These are phyloP conservation scores for Chiloscyllium plagiosum DNA, from an alignment of 2,113 vertebrate genomes.

Conservation along the genomic window DNA sequence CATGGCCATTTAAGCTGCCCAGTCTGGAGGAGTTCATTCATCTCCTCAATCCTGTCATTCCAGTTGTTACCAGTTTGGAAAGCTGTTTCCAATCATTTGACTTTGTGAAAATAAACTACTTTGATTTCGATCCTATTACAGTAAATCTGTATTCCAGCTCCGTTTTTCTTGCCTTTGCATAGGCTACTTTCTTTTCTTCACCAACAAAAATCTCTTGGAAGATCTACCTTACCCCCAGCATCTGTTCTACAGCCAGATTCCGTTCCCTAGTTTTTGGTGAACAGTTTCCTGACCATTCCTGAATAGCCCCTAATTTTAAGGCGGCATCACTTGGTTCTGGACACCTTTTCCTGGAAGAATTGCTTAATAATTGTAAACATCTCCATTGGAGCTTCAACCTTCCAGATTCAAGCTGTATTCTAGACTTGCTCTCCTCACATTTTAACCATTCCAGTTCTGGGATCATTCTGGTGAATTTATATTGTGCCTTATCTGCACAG, in stretches of 20 bases:
- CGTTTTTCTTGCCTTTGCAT: background rate
- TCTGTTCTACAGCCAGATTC: too few relatives aligned
- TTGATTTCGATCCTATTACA: background rate
- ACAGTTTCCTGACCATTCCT: too few relatives aligned
- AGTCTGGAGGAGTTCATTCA: too few relatives aligned
- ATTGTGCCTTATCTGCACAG: background rate
- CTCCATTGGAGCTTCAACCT: background rate
- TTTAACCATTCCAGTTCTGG: background rate
- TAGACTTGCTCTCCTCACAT: background rate
- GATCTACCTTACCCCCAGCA: too few relatives aligned
- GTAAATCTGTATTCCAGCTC: background rate
- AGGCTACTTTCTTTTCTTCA: background rate
- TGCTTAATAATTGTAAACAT: background rate
- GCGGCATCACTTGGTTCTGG: too few relatives aligned
- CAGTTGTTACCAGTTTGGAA: too few relatives aligned
- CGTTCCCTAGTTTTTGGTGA: too few relatives aligned
- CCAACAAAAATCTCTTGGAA: background rate
- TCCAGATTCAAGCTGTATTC: background rate
- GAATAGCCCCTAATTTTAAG: too few relatives aligned
- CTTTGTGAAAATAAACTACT: background rate
- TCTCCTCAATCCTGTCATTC: too few relatives aligned
- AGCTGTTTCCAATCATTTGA: too few relatives aligned
- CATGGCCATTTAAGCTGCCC: too few relatives aligned
- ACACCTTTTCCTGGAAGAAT: background rate
- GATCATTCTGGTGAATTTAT: background rate